Conservation (phyloP, 2,797 vertebrate species). For the Liasis olivaceus region DNA sequence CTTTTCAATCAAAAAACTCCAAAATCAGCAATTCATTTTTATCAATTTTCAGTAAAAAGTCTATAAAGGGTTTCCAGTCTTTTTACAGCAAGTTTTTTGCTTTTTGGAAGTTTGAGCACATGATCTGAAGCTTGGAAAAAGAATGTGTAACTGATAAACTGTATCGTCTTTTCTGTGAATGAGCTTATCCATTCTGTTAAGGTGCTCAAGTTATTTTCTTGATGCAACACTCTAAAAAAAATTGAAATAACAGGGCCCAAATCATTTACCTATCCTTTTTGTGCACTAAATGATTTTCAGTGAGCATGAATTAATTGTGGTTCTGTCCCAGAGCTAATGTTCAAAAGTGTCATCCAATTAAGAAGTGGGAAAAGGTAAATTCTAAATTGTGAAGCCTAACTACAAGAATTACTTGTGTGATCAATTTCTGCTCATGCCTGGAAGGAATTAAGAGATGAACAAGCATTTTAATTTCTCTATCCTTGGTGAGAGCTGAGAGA, state of each 20-base stretch:
- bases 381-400: conserved; percentile 19
- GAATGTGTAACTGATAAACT: neutral
- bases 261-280: neutral
- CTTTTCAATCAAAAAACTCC: neutral
- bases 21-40: neutral
- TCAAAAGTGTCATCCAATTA: conserved; percentile 26
- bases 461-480: conserved; percentile 24
- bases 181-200: neutral
- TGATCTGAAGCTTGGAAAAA: conserved; percentile 2
- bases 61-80: neutral
- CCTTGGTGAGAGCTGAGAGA: neutral
- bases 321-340: conserved; percentile 24
- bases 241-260: neutral
- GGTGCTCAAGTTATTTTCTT: neutral
- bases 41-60: neutral
- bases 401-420: neutral
- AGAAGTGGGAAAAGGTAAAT: conserved; percentile 9
- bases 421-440: conserved; percentile 12
- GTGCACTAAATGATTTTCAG: conserved; percentile 25
- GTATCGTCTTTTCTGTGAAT: neutral
- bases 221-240: neutral
- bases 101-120: neutral
- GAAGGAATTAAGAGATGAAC: conserved; percentile 22
- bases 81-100: neutral
- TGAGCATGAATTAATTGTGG: conserved; percentile 18